Base-by-base conservation (phyloP, 2,797 vertebrate species). In the Sebastes itinus region DNA sequence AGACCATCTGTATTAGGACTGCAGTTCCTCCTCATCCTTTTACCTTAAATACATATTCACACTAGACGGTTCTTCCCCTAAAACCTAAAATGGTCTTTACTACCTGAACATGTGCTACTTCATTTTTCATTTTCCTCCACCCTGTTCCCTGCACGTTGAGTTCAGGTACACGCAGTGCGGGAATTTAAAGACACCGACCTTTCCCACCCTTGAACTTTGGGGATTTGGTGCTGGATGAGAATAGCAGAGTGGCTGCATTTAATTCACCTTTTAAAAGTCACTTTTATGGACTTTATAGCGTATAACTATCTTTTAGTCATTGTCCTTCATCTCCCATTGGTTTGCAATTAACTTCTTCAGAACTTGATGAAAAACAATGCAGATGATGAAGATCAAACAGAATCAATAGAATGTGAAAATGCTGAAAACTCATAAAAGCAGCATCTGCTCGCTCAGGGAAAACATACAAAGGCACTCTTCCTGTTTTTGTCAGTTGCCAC, bases 101-200 rank as follows among this genome's bases (percentile, higher is more conserved):
- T 16, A 27, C 30, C 54, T 25, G 54, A 58, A 58, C 22, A 56
- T 33, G 5, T 23, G 52, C n/a, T 23, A 20, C 54, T 35, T 70
- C 10, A 25, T 69, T 69, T 56, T 7, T 8, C 1, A 46, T 49
- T 10, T 25, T 25, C n/a, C 25, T 32, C 52, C 30, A 33, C n/a
- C 13, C 4, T 42, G 30, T 69, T 46, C 12, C 6, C 16, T 30
- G 32, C 35, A 33, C 4, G 1, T 42, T 30, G 22, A 59, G 32
- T 38, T 65, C 35, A 69, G 66, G n/a, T 27, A 78, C 22, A 68
- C 12, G 3, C 52, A 16, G 16, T 23, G 28, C 61, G 5, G 30
- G 28, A 30, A 76, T 71, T 55, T 49, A 49, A 68, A 80, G 60
- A 75, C 27, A 13, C 12, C 55, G 25, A 83, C 78, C 75, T 86